Evolutionary conservation across 1,140 invertebrate genomes (phyloP), one percentile per base, ranked within the genome.

Genomic region (Drosophila pectinifera): DNA sequence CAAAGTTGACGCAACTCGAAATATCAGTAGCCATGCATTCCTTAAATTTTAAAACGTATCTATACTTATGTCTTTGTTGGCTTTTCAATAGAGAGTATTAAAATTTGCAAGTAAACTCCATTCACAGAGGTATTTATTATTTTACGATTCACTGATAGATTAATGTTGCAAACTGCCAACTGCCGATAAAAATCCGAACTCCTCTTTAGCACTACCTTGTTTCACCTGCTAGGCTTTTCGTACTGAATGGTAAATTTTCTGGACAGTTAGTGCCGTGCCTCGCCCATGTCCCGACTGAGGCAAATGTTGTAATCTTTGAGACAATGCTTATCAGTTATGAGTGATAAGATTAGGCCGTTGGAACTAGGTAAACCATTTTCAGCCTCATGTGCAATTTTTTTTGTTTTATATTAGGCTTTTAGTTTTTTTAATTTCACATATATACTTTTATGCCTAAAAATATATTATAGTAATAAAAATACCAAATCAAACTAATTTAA

Each of bases 171-270:
- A 22, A 16, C 5, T 39, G 26, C 26, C n/a, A 13, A 42, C 38
- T 58, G 10, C 26, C 14, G 28, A 39, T 61, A n/a, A 7, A 7
- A 8, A 20, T 13, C 3, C 14, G 28, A 18, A 16, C n/a, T 36
- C 26, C 13, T 18, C 20, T 70, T 20, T 28, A 16, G 18, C 18
- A 31, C 51, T 76, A 86, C 83, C 84, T 86, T 83, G 43, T 79
- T 86, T 64, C 75, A 89, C 83, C 79, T 76, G 80, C 56, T 83
- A 43, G 36, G 51, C 48, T 82, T 73, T 83, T 88, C 80, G 72
- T 69, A 86, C 83, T 86, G 76, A 79, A 22, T 49, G 39, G 24
- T 64, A 16, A 13, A n/a, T 67, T 49, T 62, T 73, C 28, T 51
- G 43, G 34, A 41, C 31, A 41, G 55, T 45, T 63, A 48, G 67